Evolutionary conservation across 2,113 vertebrate species (phyloP).

Genomic region (Upupa epops): DNA sequence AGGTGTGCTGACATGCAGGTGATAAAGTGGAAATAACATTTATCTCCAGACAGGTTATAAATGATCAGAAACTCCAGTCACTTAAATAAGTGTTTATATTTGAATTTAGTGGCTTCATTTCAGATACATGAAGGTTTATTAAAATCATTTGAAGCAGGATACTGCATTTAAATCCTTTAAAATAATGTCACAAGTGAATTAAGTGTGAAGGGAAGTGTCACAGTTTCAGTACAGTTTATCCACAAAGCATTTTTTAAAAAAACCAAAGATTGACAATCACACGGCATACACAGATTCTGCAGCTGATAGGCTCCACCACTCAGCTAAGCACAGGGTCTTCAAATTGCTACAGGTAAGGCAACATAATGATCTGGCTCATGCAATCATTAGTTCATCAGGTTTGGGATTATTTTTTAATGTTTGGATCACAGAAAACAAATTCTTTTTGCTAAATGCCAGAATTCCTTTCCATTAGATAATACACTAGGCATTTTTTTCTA

Average conservation of each 20-base stretch:
- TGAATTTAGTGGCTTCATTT: not conserved
- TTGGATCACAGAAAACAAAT: not conserved
- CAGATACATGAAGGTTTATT: not conserved
- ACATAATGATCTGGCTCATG: not conserved
- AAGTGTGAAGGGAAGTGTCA: not conserved
- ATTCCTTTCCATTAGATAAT: not conserved
- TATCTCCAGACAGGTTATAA: not conserved
- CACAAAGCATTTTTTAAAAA: not conserved
- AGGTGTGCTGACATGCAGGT: not conserved
- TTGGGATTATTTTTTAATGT: not conserved
- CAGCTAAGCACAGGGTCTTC: not conserved
- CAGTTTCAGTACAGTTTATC: not conserved
- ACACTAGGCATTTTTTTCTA: too few species aligned
- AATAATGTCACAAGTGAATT: not conserved
- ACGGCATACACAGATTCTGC: not conserved
- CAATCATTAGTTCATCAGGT: not conserved
- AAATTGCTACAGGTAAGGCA: not conserved
- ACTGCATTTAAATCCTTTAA: not conserved
- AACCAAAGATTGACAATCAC: not conserved
- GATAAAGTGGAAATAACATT: slow-evolving; percentile 7
- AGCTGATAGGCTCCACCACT: not conserved
- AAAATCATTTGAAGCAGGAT: not conserved
- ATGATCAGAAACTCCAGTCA: not conserved
- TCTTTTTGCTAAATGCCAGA: not conserved
- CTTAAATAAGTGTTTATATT: not conserved